Evolutionary conservation across 2,797 vertebrate genomes (phyloP).

Genomic region (Heterohyrax brucei): DNA sequence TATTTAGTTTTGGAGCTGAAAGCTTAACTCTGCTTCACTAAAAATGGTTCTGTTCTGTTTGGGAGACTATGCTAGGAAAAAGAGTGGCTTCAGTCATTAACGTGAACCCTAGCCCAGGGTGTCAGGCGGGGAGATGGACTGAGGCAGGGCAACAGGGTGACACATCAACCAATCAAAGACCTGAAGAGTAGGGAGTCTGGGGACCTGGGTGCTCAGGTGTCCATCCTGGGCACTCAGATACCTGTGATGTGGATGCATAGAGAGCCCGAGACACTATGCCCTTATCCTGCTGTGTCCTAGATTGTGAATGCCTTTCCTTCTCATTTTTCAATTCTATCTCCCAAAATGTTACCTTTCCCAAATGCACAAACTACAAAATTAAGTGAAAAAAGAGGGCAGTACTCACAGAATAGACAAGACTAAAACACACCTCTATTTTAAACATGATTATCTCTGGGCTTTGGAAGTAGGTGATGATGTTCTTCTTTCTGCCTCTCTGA

Average conservation of each 20-base stretch:
- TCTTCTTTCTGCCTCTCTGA: conserved; percentile 1
- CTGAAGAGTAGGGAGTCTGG: not conserved
- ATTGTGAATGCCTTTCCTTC: not conserved
- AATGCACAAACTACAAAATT: not conserved
- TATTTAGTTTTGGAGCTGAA: conserved; percentile 15
- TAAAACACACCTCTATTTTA: conserved; percentile 10
- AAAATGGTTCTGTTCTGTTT: not conserved
- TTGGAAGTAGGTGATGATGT: conserved; percentile 1
- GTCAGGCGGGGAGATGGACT: not conserved
- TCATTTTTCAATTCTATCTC: not conserved
- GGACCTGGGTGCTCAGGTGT: not conserved
- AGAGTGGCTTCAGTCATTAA: not conserved
- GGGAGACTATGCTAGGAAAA: not conserved
- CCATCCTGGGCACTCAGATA: not conserved
- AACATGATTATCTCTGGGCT: conserved; percentile 9
- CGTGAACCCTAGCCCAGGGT: not conserved
- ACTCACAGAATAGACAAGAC: not conserved
- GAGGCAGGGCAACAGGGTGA: not conserved
- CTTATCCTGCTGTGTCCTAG: not conserved
- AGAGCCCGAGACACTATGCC: not conserved
- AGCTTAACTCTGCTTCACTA: not conserved
- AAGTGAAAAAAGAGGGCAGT: not conserved
- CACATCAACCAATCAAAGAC: not conserved
- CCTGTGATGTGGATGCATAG: not conserved
- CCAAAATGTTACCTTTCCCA: not conserved